These are phyloP conservation scores for Tolypeutes matacus DNA, from an alignment of 2,797 vertebrate genomes.

Conservation along the genomic window DNA sequence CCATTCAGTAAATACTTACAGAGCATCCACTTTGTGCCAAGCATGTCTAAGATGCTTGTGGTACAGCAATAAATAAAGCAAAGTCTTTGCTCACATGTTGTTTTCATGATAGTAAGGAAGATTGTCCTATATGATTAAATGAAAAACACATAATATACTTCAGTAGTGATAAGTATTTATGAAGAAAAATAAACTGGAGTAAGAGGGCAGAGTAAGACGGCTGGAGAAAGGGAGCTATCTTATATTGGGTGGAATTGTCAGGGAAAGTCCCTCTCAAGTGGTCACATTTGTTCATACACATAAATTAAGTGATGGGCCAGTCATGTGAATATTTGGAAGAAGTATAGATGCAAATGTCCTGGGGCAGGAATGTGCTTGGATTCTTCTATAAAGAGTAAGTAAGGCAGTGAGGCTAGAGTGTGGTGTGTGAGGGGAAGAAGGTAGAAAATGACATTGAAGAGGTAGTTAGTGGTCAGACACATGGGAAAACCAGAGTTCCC, in stretches of 20 bases:
- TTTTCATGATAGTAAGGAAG: not conserved
- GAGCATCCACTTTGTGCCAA: not conserved
- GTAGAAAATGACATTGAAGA: not conserved
- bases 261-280: not conserved
- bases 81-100: not conserved
- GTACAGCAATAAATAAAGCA: constrained; percentile 23
- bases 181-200: not conserved
- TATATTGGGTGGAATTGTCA: not conserved
- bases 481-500: not conserved
- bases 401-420: not conserved
- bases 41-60: not conserved
- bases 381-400: not conserved
- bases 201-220: not conserved
- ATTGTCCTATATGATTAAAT: not conserved
- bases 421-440: not conserved
- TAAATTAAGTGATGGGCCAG: not conserved
- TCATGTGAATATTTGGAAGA: not conserved
- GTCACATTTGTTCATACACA: not conserved
- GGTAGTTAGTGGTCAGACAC: not conserved
- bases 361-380: not conserved
- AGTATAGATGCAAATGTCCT: not conserved
- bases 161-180: not conserved
- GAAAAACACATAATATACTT: not conserved
- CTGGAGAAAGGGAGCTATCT: constrained; percentile 4
- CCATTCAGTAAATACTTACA: not conserved